Percentiles rank a stretch among this genome's conserved stretches.
Conservation (phyloP, 2,888 invertebrate species). For the Limnephilus marmoratus region DNA sequence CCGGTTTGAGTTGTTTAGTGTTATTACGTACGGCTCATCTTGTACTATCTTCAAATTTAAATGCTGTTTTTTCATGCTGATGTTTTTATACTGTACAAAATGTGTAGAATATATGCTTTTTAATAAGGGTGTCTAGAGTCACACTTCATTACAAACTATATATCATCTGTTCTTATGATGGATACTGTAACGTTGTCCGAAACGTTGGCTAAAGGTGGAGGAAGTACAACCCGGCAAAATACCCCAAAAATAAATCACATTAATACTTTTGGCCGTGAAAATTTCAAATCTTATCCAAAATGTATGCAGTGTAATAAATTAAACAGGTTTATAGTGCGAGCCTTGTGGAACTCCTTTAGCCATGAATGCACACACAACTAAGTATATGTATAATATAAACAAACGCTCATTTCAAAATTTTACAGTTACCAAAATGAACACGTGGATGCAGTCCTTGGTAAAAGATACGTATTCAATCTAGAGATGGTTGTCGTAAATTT, state of each 20-base stretch:
- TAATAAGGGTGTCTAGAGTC: neutral
- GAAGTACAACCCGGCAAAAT: no score
- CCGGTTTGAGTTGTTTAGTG: neutral
- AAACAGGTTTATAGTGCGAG: neutral
- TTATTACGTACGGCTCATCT: neutral
- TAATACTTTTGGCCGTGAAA: no score
- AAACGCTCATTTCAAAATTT: neutral
- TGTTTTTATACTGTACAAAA: neutral
- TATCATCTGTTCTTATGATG: no score
- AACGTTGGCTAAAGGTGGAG: no score
- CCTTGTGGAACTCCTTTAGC: neutral
- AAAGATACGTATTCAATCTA: neutral
- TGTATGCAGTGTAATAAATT: neutral
- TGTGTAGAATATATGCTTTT: neutral
- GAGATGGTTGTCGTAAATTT: neutral
- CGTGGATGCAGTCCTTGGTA: neutral
- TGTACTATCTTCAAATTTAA: neutral
- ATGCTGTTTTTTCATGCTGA: neutral
- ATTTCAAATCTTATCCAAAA: no score
- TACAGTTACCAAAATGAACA: neutral
- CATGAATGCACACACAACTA: neutral
- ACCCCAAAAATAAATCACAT: no score
- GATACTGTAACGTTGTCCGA: no score
- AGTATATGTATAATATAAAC: neutral
- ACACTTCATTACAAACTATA: no score